Evolutionary conservation across 2,888 invertebrate species (phyloP).

Genomic region (Spodoptera exigua): DNA sequence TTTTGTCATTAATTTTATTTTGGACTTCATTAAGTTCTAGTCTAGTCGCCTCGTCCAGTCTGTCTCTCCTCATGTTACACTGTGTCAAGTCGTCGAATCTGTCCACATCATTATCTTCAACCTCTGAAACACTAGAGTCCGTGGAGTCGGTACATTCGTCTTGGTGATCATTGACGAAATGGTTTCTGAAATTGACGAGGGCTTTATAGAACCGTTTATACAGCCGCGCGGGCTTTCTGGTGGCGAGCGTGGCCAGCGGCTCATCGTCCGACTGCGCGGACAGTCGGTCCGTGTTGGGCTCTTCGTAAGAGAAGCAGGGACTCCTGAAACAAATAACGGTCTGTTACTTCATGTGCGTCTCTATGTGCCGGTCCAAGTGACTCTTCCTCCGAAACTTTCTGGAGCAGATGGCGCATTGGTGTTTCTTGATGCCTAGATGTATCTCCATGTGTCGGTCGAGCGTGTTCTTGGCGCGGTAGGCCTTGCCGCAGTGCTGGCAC

Average conservation of each 20-base stretch:
- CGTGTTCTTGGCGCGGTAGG: slow-evolving; percentile 73
- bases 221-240: slow-evolving; percentile 54
- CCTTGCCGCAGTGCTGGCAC: slow-evolving; percentile 80
- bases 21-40: slow-evolving; percentile 70
- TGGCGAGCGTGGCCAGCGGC: slow-evolving; percentile 69
- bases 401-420: slow-evolving; percentile 73
- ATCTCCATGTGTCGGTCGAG: slow-evolving; percentile 73
- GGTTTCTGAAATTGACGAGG: slow-evolving; percentile 75
- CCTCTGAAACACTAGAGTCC: slow-evolving; percentile 67
- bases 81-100: slow-evolving; percentile 78
- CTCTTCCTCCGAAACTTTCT: slow-evolving; percentile 76
- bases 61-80: slow-evolving; percentile 75
- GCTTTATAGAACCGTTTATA: slow-evolving; percentile 74
- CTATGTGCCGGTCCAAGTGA: slow-evolving; percentile 78
- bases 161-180: slow-evolving; percentile 63
- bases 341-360: slow-evolving; percentile 74
- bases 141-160: slow-evolving; percentile 64
- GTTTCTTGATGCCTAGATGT: slow-evolving; percentile 73
- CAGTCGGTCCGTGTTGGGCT: slow-evolving; percentile 21
- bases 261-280: slow-evolving; percentile 66
- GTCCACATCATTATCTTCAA: slow-evolving; percentile 50
- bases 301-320: slow-evolving; percentile 49
- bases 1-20: slow-evolving; percentile 83
- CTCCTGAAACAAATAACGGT: slow-evolving; percentile 81
- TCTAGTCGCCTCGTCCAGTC: slow-evolving; percentile 76